Evolutionary conservation across 2,797 vertebrate species (phyloP), one percentile per base, ranked within the genome.

Genomic region (Tamandua tetradactyla): DNA sequence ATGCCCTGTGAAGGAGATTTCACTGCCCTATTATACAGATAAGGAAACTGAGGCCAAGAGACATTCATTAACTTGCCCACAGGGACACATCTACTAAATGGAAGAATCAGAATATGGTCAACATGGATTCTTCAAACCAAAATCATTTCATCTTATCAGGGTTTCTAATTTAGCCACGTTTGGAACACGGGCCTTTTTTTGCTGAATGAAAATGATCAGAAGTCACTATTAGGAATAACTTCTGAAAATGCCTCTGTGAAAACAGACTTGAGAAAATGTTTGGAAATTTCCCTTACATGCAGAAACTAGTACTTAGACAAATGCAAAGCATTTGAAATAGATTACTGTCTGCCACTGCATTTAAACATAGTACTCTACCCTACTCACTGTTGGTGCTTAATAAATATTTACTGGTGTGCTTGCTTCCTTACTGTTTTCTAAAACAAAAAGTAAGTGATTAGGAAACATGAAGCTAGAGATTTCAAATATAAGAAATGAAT

Each of bases 251-350:
- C 17, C 13, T 6, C 75, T 1, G 0, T 35, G 49, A 87, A 12
- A 22, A 37, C 5, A 66, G 49, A 40, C 75, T 81, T 14, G 40
- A 22, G 9, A 1, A 12, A 27, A 1, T 61, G 30, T 80, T 62
- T 66, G 61, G 59, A 40, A 85, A 25, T 9, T 23, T 22, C 82
- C 49, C 61, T 75, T 27, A n/a, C 7, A 35, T 14, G n/a, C 59
- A 49, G 40, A 75, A 74, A 40, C 61, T 2, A 23, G 88, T 3
- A 6, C 30, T 75, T 12, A 23, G 81, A 52, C 0, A 22, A 52
- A 44, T 0, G 42, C 30, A 7, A 18, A 78, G 22, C 11, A 0
- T 30, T 40, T 47, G 47, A 59, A 64, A 22, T 8, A 5, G 82
- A 66, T 12, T 17, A 27, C 22, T 7, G 8, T n/a, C 40, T 79